Evolutionary conservation across 2,888 invertebrate species (phyloP), one percentile per base, ranked within the genome.

Genomic region (Mythimna loreyi): DNA sequence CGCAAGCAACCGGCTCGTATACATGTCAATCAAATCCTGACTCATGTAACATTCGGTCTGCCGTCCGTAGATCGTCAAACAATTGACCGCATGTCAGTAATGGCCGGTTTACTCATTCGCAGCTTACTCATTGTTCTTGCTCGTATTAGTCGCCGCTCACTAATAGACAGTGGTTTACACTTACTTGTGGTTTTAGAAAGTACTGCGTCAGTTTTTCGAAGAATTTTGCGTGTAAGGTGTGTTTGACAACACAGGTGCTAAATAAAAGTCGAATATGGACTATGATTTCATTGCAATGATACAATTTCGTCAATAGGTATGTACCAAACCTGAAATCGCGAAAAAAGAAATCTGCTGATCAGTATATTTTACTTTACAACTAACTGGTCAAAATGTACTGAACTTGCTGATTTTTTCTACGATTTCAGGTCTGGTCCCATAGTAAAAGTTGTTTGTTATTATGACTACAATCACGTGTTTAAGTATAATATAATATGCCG

Each of bases 81-180:
- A 69, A 72, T 75, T 79, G 80, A 80, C 75, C 67, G 73, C 75
- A 67, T 40, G 63, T 64, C 40, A 47, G 73, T 40, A 67, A 63
- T 61, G 67, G 65, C 43, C 58, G 30, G 40, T 19, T 68, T 63
- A 64, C 53, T 78, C 73, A 71, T 72, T 72, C 40, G 47, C 19
- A 33, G 75, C 56, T 65, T 75, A 79, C 50, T 79, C 67, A 82
- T 82, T 82, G 80, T 82, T 80, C 75, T 79, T 82, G 67, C 52
- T 60, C 64, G 16, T 28, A 60, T 55, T 67, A 68, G 59, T 45
- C 19, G 33, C 30, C 57, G 60, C n/a, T 33, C 28, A 52, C 81
- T 77, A 67, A 65, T 78, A 65, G 52, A 67, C 23, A 61, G 28
- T n/a, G n/a, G 33, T 69, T 62, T 36, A 33, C 43, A 33, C 25